Evolutionary conservation across 2,113 vertebrate species (phyloP).

Genomic region (Gracilinanus agilis): DNA sequence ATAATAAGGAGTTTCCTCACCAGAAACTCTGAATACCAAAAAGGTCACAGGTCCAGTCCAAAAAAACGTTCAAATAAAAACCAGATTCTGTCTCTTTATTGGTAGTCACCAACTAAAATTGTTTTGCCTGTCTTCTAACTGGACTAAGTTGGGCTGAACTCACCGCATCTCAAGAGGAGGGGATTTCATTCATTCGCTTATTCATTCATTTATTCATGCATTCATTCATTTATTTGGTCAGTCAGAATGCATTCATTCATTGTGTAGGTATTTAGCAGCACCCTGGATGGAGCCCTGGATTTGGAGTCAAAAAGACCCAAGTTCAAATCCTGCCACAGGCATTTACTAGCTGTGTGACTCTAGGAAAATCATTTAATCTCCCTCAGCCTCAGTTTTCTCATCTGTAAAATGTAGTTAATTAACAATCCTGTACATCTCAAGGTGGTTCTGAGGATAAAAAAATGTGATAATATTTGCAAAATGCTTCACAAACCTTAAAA

Average conservation of each 20-base stretch:
- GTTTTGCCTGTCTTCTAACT: background rate
- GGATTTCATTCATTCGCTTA: background rate
- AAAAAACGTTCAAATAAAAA: background rate
- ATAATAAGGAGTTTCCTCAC: background rate
- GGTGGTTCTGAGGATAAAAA: background rate
- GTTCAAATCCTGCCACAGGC: background rate
- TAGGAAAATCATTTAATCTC: background rate
- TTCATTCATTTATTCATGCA: too few relatives aligned
- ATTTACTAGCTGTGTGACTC: background rate
- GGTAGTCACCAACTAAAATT: background rate
- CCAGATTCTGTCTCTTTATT: background rate
- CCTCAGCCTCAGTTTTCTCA: background rate
- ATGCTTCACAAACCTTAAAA: background rate
- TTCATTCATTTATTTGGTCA: too few relatives aligned
- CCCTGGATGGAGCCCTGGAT: background rate
- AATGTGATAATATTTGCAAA: too few relatives aligned
- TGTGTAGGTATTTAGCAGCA: too few relatives aligned
- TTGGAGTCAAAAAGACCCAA: too few relatives aligned
- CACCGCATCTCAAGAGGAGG: background rate
- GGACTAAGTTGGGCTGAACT: background rate
- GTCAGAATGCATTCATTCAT: background rate
- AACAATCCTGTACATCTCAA: background rate
- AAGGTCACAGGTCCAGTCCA: background rate
- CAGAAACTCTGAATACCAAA: background rate
- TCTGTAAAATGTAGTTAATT: background rate